These are phyloP conservation scores for Condylura cristata DNA, from an alignment of 2,113 vertebrate genomes.

Conservation along the genomic window DNA sequence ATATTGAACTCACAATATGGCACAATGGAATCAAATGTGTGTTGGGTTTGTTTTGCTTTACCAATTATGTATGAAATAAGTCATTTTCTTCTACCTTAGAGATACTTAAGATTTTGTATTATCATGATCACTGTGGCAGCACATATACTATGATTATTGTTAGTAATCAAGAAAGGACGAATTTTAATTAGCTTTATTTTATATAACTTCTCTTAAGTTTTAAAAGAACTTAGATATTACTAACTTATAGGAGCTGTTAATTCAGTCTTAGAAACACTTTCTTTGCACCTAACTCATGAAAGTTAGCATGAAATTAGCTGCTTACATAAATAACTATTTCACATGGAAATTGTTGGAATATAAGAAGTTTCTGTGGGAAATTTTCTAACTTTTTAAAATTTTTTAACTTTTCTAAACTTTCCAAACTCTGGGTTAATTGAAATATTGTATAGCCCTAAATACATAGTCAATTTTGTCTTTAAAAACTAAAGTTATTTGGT, in stretches of 20 bases:
- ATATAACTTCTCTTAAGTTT: not conserved
- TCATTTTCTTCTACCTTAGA: not conserved
- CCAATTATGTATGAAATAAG: not conserved
- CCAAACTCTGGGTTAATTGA: not conserved
- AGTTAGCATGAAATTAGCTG: not conserved
- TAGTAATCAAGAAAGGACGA: not conserved
- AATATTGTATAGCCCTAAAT: slow-evolving; percentile 11
- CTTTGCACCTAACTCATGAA: not conserved
- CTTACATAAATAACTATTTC: not conserved
- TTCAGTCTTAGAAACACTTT: not conserved
- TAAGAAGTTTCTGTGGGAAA: not conserved
- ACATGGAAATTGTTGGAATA: not conserved
- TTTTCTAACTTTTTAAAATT: not conserved
- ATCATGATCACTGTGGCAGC: no score
- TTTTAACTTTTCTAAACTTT: no score
- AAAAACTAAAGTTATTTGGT: not conserved
- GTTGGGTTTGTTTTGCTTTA: slow-evolving; percentile 10
- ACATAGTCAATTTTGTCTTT: not conserved
- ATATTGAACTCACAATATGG: slow-evolving; percentile 2
- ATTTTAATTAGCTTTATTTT: slow-evolving; percentile 24
- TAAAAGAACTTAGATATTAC: not conserved
- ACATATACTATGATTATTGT: not conserved
- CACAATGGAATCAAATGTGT: not conserved
- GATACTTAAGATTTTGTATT: not conserved
- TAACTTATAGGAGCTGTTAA: not conserved